Base-by-base conservation (phyloP, 2,888 invertebrate species). In the Amiota minor region DNA sequence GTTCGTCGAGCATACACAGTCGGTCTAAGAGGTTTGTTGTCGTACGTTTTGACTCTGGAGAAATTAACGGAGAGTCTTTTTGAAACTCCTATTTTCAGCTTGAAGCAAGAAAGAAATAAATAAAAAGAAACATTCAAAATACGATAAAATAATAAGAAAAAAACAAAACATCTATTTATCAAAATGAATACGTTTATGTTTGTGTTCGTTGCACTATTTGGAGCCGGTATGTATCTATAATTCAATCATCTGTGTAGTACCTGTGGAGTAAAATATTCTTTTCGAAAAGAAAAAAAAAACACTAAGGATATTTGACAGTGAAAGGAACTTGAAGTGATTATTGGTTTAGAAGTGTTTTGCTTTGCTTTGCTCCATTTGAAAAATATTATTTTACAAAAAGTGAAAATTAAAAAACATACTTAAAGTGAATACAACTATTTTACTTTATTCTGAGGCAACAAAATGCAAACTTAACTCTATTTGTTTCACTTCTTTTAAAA, bases 131-230 rank as follows among this genome's bases (percentile, higher is more conserved):
- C 59, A 72, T 53, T 73, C 76, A 75, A 70, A 69, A 64, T 45
- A 70, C 69, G 76, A 68, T 75, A 11, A 76, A 67, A 75, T 73
- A 74, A 76, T 69, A 70, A 68, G 75, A 79, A 76, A 68, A 75
- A 79, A 81, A 85, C 14, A 53, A 53, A 53, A 53, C 3, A 53
- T n/a, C 6, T 6, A 89, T 88, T 88, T 87, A 87, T 80, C 79
- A 86, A 85, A 87, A 90, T 90, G 90, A 90, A 90, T 83, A 89
- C 87, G 87, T 89, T 89, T 86, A 79, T 90, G 85, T 81, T 90
- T 82, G 87, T 93, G 90, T 92, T 92, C 89, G 91, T 92, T 90
- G 92, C 92, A 91, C 91, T 93, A 78, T 90, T 90, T 91, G 92
- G 93, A 92, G 92, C 92, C 91, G 93, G 93, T 93, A 93, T 91